These are phyloP conservation scores for Eulemur mongoz DNA, from an alignment of 2,797 vertebrate genomes.

Conservation along the genomic window DNA sequence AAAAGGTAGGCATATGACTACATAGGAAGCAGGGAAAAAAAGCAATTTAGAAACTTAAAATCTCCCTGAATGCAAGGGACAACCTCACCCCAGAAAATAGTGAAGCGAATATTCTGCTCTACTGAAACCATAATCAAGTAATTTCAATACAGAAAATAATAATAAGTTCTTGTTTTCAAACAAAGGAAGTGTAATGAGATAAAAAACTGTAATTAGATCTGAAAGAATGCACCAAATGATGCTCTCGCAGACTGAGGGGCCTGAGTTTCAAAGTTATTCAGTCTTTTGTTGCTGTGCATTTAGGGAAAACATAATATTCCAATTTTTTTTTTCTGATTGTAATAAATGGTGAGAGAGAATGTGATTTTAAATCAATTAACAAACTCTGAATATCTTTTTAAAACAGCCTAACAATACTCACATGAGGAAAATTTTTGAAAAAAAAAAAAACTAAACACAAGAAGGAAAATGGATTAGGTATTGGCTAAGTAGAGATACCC, in stretches of 20 bases:
- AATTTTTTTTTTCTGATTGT: not conserved
- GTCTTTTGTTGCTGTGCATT: not conserved
- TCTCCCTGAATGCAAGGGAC: not conserved
- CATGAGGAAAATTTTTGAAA: not conserved
- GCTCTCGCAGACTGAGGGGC: not conserved
- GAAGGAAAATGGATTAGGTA: not conserved
- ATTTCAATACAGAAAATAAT: conserved; percentile 11
- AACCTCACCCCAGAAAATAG: not conserved
- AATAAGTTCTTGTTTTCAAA: not conserved
- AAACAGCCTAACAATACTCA: not conserved
- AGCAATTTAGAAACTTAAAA: not conserved
- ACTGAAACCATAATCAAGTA: not conserved
- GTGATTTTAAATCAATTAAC: not conserved
- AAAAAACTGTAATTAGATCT: not conserved
- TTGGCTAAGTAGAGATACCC: not conserved
- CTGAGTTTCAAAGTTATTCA: not conserved
- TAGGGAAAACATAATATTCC: not conserved
- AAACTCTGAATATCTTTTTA: not conserved
- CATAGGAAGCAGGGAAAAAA: not conserved
- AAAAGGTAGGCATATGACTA: not conserved
- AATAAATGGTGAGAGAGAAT: not conserved
- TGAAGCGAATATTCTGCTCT: not conserved
- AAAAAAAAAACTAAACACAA: not conserved
- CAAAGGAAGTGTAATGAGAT: not conserved
- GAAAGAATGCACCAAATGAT: not conserved